A percentile compares a stretch with the other conserved stretches of the same genome.
Evolutionary conservation across 2,888 invertebrate species (phyloP).

Genomic region (Ectobius pallidus): DNA sequence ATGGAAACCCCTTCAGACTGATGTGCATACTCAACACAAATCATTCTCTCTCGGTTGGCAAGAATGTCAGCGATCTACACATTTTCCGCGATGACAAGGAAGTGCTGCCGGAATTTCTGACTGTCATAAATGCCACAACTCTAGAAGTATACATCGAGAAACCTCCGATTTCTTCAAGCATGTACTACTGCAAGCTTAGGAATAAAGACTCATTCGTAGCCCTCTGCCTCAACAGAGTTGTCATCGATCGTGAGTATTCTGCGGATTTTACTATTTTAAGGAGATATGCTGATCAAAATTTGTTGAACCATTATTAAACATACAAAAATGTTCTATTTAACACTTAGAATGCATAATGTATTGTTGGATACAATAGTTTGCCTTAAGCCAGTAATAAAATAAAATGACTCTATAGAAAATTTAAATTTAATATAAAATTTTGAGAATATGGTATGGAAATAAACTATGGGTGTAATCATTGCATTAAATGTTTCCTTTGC

Average conservation of each 20-base stretch:
- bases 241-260: slow-evolving; percentile 62
- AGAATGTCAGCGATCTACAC: slow-evolving; percentile 59
- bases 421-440: no score
- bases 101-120: slow-evolving; percentile 57
- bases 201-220: slow-evolving; percentile 49
- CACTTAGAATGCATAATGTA: no score
- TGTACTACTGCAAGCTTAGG: slow-evolving; percentile 63
- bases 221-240: slow-evolving; percentile 63
- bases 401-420: no score
- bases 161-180: slow-evolving; percentile 60
- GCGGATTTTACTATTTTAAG: no score
- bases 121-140: slow-evolving; percentile 67
- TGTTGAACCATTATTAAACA: no score
- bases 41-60: slow-evolving; percentile 56
- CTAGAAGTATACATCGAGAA: slow-evolving; percentile 62
- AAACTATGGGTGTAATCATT: no score
- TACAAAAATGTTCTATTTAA: no score
- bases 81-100: slow-evolving; percentile 55
- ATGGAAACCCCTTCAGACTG: slow-evolving; percentile 67
- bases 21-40: slow-evolving; percentile 65
- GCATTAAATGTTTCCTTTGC: no score
- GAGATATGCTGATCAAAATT: no score
- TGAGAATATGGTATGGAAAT: no score
- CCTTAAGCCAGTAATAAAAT: no score
- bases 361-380: no score